Evolutionary conservation across 2,797 vertebrate genomes (phyloP), one percentile per base, ranked within the genome.

Genomic region (Diplodus sargus): DNA sequence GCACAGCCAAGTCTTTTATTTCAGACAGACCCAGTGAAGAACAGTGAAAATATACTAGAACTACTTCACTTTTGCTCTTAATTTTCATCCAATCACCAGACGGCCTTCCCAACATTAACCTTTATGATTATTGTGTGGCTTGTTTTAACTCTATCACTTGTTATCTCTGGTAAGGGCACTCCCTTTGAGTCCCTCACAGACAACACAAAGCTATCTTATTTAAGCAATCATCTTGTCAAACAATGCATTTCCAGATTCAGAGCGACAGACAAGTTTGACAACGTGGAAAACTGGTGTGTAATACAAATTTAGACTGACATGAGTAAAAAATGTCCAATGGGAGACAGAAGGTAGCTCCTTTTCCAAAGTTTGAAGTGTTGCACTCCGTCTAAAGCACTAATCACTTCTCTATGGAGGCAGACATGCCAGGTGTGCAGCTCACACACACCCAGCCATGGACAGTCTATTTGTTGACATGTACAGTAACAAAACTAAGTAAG

Each of bases 291-390:
- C 57, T 75, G 65, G 6, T 22, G 47, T 42, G 69, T 48, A 60
- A 43, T 13, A 17, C 15, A 22, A 39, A 74, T 74, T 65, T 58
- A 30, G 49, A 61, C 15, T 17, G 22, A 82, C 34, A 47, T 6
- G n/a, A 48, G 34, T 67, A 53, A 65, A 61, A 76, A 75, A 20
- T 9, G 5, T 62, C 48, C 20, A 68, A 63, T 4, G 13, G 20
- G n/a, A 53, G 75, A 30, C 66, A 57, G 75, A 58, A 53, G 30
- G 25, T 18, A 34, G 47, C 56, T 8, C 1, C 58, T 3, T 74
- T 67, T 76, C 82, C 88, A 93, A 90, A 91, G 89, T 51, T 51
- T 47, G 59, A 82, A 77, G 52, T 56, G 39, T 89, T 85, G 70
- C 16, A 69, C 54, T 87, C 84, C 23, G 22, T 74, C 54, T 34